Evolutionary conservation across 2,113 vertebrate species (phyloP).

Genomic region (Oenanthe oenanthe): DNA sequence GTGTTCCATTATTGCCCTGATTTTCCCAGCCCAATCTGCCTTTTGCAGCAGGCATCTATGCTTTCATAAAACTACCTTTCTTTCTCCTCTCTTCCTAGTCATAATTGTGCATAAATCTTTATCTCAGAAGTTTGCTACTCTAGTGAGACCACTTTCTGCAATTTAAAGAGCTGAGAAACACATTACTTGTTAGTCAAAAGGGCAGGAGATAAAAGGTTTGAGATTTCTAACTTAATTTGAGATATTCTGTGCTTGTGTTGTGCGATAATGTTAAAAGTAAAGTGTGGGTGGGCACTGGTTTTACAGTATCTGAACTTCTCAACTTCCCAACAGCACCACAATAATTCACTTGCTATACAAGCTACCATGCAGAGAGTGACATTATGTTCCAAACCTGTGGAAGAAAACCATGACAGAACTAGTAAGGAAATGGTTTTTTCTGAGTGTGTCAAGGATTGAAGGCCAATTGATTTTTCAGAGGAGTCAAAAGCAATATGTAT

Average conservation of each 20-base stretch:
- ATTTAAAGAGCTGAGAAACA: slow-evolving; percentile 15
- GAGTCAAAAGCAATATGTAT: slow-evolving; percentile 36
- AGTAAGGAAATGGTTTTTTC: background rate
- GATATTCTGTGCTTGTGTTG: background rate
- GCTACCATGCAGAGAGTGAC: background rate
- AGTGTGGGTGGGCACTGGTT: background rate
- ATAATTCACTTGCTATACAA: background rate
- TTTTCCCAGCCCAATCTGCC: background rate
- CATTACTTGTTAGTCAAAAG: slow-evolving; percentile 36
- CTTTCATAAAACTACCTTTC: background rate
- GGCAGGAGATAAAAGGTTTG: slow-evolving; percentile 9
- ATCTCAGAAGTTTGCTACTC: background rate
- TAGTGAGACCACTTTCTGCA: slow-evolving; percentile 14
- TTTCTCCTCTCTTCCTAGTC: background rate
- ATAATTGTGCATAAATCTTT: slow-evolving; percentile 26
- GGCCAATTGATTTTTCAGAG: slow-evolving; percentile 18
- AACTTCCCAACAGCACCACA: background rate
- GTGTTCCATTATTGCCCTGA: background rate
- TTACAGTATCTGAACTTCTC: background rate
- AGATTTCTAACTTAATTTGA: slow-evolving; percentile 50
- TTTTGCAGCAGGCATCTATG: background rate
- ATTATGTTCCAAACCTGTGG: background rate
- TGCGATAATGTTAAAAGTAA: background rate
- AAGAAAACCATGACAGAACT: background rate
- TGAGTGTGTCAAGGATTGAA: slow-evolving; percentile 9